These are phyloP conservation scores for Saimiri boliviensis DNA, from an alignment of 2,113 vertebrate genomes.

Conservation along the genomic window DNA sequence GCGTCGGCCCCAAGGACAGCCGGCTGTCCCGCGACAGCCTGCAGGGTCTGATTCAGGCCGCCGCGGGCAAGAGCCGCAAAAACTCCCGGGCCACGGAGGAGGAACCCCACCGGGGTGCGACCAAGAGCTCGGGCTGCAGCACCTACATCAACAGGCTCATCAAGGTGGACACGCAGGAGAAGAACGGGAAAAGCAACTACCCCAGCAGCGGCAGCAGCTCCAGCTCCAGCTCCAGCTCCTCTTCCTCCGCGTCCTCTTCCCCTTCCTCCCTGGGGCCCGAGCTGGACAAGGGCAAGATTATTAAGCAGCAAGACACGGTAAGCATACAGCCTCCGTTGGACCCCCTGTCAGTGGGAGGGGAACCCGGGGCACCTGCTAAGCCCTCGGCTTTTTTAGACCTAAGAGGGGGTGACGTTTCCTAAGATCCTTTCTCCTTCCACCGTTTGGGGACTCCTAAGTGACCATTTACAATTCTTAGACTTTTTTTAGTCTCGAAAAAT, in stretches of 20 bases:
- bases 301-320: conserved; percentile 89
- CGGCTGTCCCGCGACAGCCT: conserved; percentile 88
- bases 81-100: conserved; percentile 88
- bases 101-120: conserved; percentile 80
- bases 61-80: conserved; percentile 91
- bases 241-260: conserved; percentile 74
- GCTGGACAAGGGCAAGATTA: conserved; percentile 83
- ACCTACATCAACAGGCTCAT: conserved; percentile 97
- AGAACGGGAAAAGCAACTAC: conserved; percentile 84
- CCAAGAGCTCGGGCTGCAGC: conserved; percentile 83
- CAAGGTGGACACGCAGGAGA: conserved; percentile 94
- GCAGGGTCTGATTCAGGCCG: conserved; percentile 85
- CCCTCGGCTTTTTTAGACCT: accelerated
- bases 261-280: conserved; percentile 81
- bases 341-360: accelerated
- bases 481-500: background rate
- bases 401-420: background rate
- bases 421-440: background rate
- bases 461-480: background rate
- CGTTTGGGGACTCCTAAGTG: background rate
- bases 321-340: conserved; percentile 20
- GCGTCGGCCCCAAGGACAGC: conserved; percentile 77
- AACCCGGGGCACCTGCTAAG: accelerated
- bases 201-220: conserved; percentile 49
- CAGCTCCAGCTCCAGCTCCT: conserved; percentile 50